phyloP scores from a whole-genome alignment of 2,888 invertebrate genomes.

The Cheilosia vernalis region DNA sequence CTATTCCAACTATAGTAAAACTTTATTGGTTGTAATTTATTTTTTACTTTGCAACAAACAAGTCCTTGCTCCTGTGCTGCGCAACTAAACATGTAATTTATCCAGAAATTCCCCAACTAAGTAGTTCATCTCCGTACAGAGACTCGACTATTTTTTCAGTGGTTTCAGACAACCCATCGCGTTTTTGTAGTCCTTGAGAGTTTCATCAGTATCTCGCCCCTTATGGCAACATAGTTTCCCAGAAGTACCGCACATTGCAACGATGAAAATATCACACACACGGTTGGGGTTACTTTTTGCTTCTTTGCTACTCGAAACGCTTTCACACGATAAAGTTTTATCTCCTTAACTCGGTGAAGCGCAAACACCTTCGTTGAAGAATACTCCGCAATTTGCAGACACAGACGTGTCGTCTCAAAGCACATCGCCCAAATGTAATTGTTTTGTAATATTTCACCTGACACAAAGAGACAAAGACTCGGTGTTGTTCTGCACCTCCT shows the following conservation, averaged over 20 bases:
- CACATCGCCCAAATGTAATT: constrained; percentile 59
- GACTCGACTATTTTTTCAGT: no score
- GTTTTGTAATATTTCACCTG: constrained; percentile 71
- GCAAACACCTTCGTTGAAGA: constrained; percentile 7
- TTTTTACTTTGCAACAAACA: no score
- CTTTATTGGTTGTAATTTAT: no score
- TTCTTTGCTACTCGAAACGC: constrained; percentile 6
- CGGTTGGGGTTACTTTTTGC: constrained; percentile 14
- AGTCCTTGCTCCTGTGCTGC: no score
- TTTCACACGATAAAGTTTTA: constrained; percentile 29
- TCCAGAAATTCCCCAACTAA: no score
- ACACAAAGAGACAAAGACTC: constrained; percentile 43
- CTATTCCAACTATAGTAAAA: no score
- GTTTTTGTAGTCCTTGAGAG: constrained; percentile 12
- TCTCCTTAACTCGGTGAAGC: constrained; percentile 36
- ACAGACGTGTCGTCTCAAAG: constrained; percentile 51
- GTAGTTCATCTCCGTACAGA: no score
- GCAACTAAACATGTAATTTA: no score
- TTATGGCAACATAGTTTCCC: constrained; percentile 3
- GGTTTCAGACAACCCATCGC: neutral
- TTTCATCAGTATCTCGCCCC: constrained; percentile 1
- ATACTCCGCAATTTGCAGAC: constrained; percentile 37
- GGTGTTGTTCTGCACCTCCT: constrained; percentile 15
- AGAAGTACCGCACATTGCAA: neutral
- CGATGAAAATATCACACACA: constrained; percentile 22